Base-by-base conservation (phyloP, 2,888 invertebrate species). In the Scaptomyza tumidula region DNA sequence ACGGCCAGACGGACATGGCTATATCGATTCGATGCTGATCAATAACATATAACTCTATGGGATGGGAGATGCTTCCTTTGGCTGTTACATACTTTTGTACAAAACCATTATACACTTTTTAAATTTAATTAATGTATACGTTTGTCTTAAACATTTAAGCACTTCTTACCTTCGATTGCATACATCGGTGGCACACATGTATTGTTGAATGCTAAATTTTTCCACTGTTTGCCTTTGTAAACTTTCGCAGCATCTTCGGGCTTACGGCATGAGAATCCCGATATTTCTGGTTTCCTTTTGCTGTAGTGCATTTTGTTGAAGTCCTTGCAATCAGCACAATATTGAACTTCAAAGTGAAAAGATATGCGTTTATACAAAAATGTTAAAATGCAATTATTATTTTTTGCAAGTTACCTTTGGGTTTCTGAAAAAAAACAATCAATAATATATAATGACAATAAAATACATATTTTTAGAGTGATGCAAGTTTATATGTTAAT, bases 131-230 rank as follows among this genome's bases (percentile, higher is more conserved):
- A n/a, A n/a, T n/a, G n/a, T n/a, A n/a, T 19, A 19, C 19, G 19
- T 19, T 19, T 19, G 1, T 19, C 19, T 19, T 19, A 19, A 19
- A 19, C 19, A 19, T 2, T 19, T 19, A 19, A 19, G 1, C 19
- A 39, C 39, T 16, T 41, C 41, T 6, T 41, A 41, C 41, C 41
- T 41, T 16, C 41, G 16, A 41, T 16, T 41, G 41, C 41, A 41
- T 16, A 41, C 4, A 41, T 16, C 2, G 10, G 41, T 41, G 41
- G 41, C 16, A 41, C 41, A 41, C 41, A 41, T 41, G 14, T 41
- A 4, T 41, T 41, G 3, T 10, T 10, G 10, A 41, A 41, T 41
- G 9, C 1, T 3, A 41, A 16, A 1, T 1, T 3, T 13, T 41
- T 9, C 41, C 41, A 41, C 41, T 16, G 41, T 41, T 41, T 41